Percentiles rank a stretch among this genome's conserved stretches.
Conservation (phyloP, 2,888 invertebrate species). For the Ophion ventricosus region DNA sequence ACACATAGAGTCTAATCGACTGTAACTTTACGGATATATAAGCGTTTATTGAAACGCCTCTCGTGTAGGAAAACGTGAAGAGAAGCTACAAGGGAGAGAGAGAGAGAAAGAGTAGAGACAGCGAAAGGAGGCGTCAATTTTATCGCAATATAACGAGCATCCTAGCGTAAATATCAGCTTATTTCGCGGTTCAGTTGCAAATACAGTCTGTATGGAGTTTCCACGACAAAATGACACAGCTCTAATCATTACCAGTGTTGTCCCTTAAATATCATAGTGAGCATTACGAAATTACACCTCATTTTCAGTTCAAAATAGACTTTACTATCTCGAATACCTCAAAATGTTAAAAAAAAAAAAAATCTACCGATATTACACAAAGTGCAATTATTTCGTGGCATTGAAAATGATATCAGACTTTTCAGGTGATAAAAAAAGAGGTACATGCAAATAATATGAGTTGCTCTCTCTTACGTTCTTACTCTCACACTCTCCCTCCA, state of each 20-base stretch:
- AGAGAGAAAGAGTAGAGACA: neutral
- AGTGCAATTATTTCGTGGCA: too few species aligned
- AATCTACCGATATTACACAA: too few species aligned
- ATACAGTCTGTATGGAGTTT: conserved; percentile 31
- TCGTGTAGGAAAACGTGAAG: conserved; percentile 36
- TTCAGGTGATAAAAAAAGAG: too few species aligned
- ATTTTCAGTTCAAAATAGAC: neutral
- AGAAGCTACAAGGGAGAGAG: neutral
- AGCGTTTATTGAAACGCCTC: conserved; percentile 50
- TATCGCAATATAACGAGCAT: conserved; percentile 56
- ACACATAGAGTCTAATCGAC: conserved; percentile 48
- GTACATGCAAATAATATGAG: too few species aligned
- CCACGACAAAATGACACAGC: neutral
- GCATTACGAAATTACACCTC: neutral
- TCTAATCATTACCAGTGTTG: conserved; percentile 1
- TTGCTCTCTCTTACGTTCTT: too few species aligned
- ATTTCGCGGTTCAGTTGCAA: conserved; percentile 60
- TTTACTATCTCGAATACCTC: neutral
- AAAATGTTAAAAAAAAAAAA: neutral
- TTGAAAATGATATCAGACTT: too few species aligned
- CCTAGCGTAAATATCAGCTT: conserved; percentile 62
- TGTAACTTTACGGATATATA: conserved; percentile 50
- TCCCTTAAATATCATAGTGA: neutral
- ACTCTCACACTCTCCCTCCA: too few species aligned
- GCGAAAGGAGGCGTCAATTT: conserved; percentile 44